Evolutionary conservation across 2,888 invertebrate species (phyloP).

Genomic region (Fragum fragum): DNA sequence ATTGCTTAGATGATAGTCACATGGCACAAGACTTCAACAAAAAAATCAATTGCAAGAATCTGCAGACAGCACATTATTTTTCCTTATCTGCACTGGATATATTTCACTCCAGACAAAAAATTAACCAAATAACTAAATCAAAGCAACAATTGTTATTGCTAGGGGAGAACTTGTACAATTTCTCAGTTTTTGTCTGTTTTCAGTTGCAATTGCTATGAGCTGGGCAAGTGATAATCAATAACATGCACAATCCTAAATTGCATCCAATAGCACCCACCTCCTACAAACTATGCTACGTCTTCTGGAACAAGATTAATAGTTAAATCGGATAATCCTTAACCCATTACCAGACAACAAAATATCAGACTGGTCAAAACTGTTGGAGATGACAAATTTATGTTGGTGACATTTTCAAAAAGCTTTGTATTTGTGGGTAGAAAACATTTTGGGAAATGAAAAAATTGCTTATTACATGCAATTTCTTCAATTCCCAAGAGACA

Average conservation of each 20-base stretch:
- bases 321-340: too few species aligned
- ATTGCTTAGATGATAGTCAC: too few species aligned
- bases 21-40: too few species aligned
- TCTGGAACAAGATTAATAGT: conserved; percentile 5
- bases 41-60: neutral
- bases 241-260: conserved; percentile 15
- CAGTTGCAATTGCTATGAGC: conserved; percentile 1
- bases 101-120: neutral
- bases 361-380: too few species aligned
- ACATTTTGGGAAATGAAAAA: too few species aligned
- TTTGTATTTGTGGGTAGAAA: too few species aligned
- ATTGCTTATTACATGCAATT: too few species aligned
- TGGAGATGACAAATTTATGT: too few species aligned
- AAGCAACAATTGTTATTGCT: neutral
- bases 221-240: conserved; percentile 21
- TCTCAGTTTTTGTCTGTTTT: neutral
- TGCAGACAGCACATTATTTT: neutral
- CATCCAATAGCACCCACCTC: conserved; percentile 16
- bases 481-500: too few species aligned
- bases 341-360: too few species aligned
- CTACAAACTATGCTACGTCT: conserved; percentile 15
- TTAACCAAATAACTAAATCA: neutral
- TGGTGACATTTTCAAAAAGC: too few species aligned
- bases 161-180: neutral
- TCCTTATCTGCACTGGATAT: neutral